Base-by-base conservation (phyloP, 2,797 vertebrate species). In the Momotus momota region DNA sequence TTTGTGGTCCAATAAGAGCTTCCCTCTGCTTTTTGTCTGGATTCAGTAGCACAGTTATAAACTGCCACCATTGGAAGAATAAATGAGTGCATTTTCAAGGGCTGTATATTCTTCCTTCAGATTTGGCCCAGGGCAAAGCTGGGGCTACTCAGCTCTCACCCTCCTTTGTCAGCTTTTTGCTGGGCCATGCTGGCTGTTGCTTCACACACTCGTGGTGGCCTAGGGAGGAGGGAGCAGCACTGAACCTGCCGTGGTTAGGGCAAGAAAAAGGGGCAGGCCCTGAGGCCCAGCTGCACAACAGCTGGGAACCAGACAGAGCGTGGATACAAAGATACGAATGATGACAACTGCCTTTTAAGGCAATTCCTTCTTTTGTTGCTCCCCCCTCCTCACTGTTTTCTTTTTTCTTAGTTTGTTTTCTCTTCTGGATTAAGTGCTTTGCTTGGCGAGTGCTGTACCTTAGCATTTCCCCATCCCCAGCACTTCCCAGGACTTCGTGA, bases 371-470 rank as follows among this genome's bases (percentile, higher is more conserved):
- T 20, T 25, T 2, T 55, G 15, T 12, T 16, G 12, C 46, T 48
- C 22, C 23, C 46, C 10, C 22, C 22, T 22, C 46, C 46, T 21
- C 31, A 2, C 14, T 15, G 35, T 35, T 5, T 46, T 14, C 12
- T n/a, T 45, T 26, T 15, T 17, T 26, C 9, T 3, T 20, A 14
- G 13, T 35, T 27, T 10, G 9, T 27, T 31, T 38, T 11, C 10
- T 16, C 21, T 58, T 86, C 21, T 65, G 23, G 57, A 41, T 41
- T 15, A 58, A 31, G 21, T 40, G 10, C 14, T 61, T 67, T 31
- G 10, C 33, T 41, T 55, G 27, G 25, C 1, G 0, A 4, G 41
- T 49, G 12, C 41, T 7, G 4, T 26, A 43, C 10, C 31, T 72
- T 14, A 55, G 67, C 23, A 29, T 35, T 40, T 61, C 14, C 35